Evolutionary conservation across 1,140 invertebrate genomes (phyloP), one percentile per base, ranked within the genome.

Genomic region (Lamellibrachia luymesi): DNA sequence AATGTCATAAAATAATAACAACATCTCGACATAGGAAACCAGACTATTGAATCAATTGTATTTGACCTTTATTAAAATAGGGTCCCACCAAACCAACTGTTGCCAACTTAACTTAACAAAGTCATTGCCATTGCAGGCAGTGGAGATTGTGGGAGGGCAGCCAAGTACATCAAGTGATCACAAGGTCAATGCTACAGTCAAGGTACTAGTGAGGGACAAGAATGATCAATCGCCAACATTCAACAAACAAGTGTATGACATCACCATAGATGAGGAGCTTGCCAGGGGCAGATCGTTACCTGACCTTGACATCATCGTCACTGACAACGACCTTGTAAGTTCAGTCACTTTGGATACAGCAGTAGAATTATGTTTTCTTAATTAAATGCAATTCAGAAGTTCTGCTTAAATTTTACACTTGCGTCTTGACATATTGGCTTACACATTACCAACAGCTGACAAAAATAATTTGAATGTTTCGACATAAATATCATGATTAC

Each of bases 61-160:
- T 80, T 17, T 1, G 64, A 80, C 13, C 17, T 4, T 80, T 10
- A 80, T 80, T 80, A 22, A 80, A 80, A 80, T 80, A 80, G 5
- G 17, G 17, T 22, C 64, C 17, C 7, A 8, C 64, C 64, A 80
- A 80, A 80, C 25, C 64, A 80, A 22, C 64, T 80, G 64, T 80
- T 10, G 64, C 17, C 25, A 22, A 80, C 25, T 8, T 80, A 22
- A 80, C 64, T 80, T 8, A 80, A 22, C 64, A 38, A 38, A 38
- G 38, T 38, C 38, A 4, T 8, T 80, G 95, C 95, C 95, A 38
- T 94, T 97, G 96, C 91, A 80, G 64, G 64, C 64, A 4, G 64
- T 80, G 64, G 64, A 80, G 64, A 22, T 80, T 10, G 13, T 80
- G 2, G 64, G 13, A 80, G 64, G 64, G 64, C 5, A 22, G 64